Evolutionary conservation across 2,888 invertebrate genomes (phyloP).

Genomic region (Hypercompe scribonia): DNA sequence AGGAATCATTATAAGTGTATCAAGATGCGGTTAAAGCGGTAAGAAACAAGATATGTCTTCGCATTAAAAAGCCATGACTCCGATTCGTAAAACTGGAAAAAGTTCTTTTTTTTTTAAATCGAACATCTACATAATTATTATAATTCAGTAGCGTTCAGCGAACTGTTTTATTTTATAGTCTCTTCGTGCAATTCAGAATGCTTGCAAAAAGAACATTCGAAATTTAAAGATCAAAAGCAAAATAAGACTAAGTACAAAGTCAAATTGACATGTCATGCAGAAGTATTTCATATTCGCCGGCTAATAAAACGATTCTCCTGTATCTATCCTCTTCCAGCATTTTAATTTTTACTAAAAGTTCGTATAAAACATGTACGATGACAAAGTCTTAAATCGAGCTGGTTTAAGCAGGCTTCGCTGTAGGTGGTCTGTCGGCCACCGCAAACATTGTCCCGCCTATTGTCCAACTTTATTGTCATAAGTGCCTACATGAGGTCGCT

Average conservation of each 20-base stretch:
- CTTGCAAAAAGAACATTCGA: not conserved
- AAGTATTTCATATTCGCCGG: constrained; percentile 7
- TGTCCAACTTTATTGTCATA: constrained; percentile 78
- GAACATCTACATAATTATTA: constrained; percentile 22
- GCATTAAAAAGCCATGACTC: constrained; percentile 32
- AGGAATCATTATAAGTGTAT: constrained; percentile 62
- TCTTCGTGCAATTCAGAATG: not conserved
- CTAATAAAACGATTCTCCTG: not conserved
- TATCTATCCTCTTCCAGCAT: constrained; percentile 1
- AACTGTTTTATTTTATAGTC: not conserved
- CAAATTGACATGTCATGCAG: not conserved
- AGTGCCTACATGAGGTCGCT: constrained; percentile 58
- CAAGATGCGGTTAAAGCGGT: constrained; percentile 54
- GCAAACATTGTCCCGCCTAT: constrained; percentile 72
- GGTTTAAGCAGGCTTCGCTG: constrained; percentile 51
- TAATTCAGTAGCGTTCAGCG: not conserved
- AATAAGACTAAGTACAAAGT: not conserved
- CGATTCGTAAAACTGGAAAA: constrained; percentile 34
- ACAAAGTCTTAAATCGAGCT: constrained; percentile 44
- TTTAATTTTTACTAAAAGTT: constrained; percentile 24
- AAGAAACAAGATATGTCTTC: constrained; percentile 42
- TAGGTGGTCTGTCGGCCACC: constrained; percentile 79
- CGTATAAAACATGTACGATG: constrained; percentile 41
- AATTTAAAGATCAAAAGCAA: not conserved
- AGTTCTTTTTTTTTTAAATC: constrained; percentile 29